phyloP scores from a whole-genome alignment of 2,888 invertebrate species.

The Amblyjoppa proteus region DNA sequence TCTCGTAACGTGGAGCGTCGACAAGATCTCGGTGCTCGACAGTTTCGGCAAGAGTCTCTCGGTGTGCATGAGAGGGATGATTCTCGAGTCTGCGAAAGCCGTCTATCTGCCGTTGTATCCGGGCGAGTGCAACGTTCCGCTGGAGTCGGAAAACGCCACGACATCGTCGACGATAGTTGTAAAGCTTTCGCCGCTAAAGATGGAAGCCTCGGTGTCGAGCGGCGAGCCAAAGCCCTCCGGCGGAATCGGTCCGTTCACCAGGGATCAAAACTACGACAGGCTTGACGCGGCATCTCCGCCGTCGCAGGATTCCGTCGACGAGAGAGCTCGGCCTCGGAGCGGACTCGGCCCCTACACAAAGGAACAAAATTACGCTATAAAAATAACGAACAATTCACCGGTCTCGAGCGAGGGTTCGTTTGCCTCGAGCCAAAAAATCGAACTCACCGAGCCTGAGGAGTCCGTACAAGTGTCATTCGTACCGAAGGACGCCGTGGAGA shows the following conservation, averaged over 20 bases:
- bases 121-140: conserved; percentile 91
- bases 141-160: conserved; percentile 82
- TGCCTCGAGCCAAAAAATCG: background rate
- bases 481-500: conserved; percentile 56
- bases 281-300: conserved; percentile 66
- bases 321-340: conserved; percentile 71
- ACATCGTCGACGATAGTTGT: conserved; percentile 50
- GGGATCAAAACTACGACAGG: conserved; percentile 80
- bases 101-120: conserved; percentile 91
- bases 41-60: conserved; percentile 94
- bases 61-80: conserved; percentile 91
- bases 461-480: conserved; percentile 56
- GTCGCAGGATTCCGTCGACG: conserved; percentile 53
- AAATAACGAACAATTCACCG: background rate
- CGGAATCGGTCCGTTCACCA: conserved; percentile 80
- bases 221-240: conserved; percentile 36
- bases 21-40: conserved; percentile 93
- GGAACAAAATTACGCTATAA: conserved; percentile 76
- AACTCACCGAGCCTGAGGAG: conserved; percentile 36
- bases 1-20: conserved; percentile 91
- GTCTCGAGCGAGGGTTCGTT: background rate
- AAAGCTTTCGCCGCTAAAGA: conserved; percentile 59
- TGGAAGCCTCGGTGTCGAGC: conserved; percentile 50
- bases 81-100: conserved; percentile 90
- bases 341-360: conserved; percentile 81